Evolutionary conservation across 2,797 vertebrate species (phyloP).

Genomic region (Loriculus beryllinus): DNA sequence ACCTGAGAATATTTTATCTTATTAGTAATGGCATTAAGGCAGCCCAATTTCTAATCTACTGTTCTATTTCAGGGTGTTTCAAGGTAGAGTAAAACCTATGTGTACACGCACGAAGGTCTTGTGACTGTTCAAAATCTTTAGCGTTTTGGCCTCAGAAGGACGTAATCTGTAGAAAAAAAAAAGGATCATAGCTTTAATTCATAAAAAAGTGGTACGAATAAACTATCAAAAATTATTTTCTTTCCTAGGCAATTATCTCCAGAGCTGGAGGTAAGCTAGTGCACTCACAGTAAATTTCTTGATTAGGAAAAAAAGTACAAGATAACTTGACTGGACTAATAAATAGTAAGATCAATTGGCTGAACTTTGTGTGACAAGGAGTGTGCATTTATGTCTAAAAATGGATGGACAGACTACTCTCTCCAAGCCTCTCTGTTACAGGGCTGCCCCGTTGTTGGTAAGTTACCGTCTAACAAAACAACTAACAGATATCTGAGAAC

Average conservation of each 20-base stretch:
- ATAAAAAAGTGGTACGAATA: neutral
- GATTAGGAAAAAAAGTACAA: neutral
- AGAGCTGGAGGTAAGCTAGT: neutral
- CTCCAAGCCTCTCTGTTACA: neutral
- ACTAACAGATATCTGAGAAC: neutral
- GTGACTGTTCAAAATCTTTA: neutral
- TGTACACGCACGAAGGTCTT: neutral
- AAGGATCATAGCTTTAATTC: neutral
- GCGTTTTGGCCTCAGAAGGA: neutral
- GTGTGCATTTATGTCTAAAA: neutral
- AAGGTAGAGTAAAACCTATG: neutral
- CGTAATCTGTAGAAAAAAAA: neutral
- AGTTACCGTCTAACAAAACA: neutral
- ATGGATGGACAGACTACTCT: neutral
- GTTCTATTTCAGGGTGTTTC: neutral
- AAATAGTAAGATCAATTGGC: conserved; percentile 10
- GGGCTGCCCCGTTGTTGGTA: neutral
- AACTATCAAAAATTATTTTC: neutral
- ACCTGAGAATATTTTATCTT: neutral
- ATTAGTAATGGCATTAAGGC: neutral
- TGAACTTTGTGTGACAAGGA: neutral
- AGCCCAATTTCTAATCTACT: neutral
- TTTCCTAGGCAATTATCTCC: neutral
- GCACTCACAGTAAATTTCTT: neutral
- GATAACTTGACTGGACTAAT: neutral